These are phyloP conservation scores for Malaclemys terrapin DNA, from an alignment of 2,113 vertebrate species.

Conservation along the genomic window DNA sequence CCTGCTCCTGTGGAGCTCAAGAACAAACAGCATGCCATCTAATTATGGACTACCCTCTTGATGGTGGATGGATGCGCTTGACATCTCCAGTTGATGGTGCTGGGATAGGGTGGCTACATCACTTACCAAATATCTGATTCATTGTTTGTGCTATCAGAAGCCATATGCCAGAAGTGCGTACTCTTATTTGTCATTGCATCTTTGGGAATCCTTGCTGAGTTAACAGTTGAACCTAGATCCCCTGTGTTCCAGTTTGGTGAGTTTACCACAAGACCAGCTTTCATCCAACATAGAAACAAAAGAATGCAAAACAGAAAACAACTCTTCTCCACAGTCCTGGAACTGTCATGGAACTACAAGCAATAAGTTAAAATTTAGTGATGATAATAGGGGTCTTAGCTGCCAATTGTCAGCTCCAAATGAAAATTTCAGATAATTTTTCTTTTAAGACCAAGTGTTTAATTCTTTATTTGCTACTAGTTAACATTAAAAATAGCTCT, in stretches of 20 bases:
- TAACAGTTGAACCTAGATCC: not conserved
- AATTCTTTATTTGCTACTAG: constrained; percentile 17
- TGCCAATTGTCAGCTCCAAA: not conserved
- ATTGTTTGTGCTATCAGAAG: not conserved
- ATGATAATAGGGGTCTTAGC: constrained; percentile 27
- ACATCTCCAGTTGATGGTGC: too few species aligned
- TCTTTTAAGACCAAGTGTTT: constrained; percentile 29
- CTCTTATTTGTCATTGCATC: not conserved
- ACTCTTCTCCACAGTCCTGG: not conserved
- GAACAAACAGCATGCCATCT: too few species aligned
- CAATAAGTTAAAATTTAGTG: constrained; percentile 35
- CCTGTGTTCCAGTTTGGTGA: not conserved
- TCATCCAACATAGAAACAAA: not conserved
- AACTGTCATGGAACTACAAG: constrained; percentile 17
- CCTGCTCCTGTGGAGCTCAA: too few species aligned
- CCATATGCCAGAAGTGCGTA: not conserved
- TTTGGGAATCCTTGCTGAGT: not conserved
- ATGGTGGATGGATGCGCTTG: too few species aligned
- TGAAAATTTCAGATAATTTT: constrained; percentile 49
- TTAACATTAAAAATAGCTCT: not conserved
- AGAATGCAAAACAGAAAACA: constrained; percentile 44
- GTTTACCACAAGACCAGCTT: not conserved
- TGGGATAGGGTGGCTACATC: too few species aligned
- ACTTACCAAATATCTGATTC: too few species aligned
- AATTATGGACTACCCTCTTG: too few species aligned